Base-by-base conservation (phyloP, 2,888 invertebrate genomes). In the Ptychoptera contaminata region DNA sequence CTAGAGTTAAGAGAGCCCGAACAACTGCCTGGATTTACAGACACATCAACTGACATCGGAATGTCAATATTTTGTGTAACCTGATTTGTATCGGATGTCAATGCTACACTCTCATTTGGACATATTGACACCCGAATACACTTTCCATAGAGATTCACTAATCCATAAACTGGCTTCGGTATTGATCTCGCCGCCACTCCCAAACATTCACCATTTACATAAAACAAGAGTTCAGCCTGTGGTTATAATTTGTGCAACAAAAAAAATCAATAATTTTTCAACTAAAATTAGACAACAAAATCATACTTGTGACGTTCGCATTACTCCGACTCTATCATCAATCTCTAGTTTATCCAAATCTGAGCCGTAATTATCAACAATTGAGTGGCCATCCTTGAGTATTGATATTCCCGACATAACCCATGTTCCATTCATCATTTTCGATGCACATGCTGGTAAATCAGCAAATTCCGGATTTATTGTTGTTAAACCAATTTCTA, bases 361-460 rank as follows among this genome's bases (percentile, higher is more conserved):
- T 39, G 77, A 77, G 12, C 90, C 91, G 65, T 92, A 92, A 29
- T 79, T 76, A 61, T 90, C 87, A 32, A 84, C 71, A 46, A 87
- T 67, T 40, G 84, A 79, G 29, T 79, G 73, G 2, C 91, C 91
- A 69, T 93, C 86, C 58, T 82, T 82, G 16, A 90, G 73, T 43
- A 94, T 76, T 35, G 86, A 83, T 51, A 78, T 81, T 23, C 88
- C 87, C 2, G 90, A 85, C 82, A 93, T 82, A 42, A 92, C 85
- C 93, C 92, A 94, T 49, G 87, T 82, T 50, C 83, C 82, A 56
- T 79, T 78, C 51, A 76, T 76, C 60, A 82, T 75, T 56, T 83
- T 83, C 10, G 81, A 80, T 8, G 87, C 85, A 58, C 82, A 83
- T 8, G 82, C 76, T 32, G 81, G 79, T 52, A 82, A 66, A 49